Percentiles rank a stretch among this genome's conserved stretches.
Conservation (phyloP, 2,888 invertebrate species). For the Drosophila lacicola region DNA sequence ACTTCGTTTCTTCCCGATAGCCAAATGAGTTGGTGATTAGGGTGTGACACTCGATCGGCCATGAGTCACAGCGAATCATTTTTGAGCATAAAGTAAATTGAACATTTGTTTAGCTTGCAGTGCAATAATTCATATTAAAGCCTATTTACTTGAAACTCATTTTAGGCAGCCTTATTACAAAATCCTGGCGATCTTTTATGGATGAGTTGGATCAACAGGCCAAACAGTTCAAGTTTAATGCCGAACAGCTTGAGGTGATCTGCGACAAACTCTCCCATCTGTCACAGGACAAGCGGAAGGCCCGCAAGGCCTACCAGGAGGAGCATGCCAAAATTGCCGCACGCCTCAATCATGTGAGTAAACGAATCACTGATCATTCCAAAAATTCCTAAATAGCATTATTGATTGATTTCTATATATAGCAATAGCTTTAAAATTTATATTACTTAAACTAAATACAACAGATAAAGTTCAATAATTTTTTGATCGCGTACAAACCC, state of each 20-base stretch:
- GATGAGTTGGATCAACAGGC: slow-evolving; percentile 95
- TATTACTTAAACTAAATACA: no score
- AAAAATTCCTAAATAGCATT: no score
- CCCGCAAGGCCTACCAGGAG: slow-evolving; percentile 94
- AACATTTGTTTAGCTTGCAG: neutral
- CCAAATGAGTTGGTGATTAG: slow-evolving; percentile 4
- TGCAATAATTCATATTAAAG: neutral
- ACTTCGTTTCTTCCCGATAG: neutral
- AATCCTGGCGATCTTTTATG: slow-evolving; percentile 93
- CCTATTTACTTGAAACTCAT: neutral
- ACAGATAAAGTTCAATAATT: no score
- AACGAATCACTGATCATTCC: neutral
- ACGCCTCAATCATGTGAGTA: slow-evolving; percentile 91
- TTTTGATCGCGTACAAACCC: neutral
- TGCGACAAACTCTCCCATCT: slow-evolving; percentile 93
- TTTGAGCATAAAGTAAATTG: neutral
- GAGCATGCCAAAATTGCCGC: slow-evolving; percentile 93
- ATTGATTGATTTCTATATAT: no score
- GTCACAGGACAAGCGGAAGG: slow-evolving; percentile 94
- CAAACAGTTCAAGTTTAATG: slow-evolving; percentile 92
- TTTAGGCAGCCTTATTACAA: slow-evolving; percentile 88
- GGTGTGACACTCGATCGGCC: neutral
- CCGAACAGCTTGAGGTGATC: slow-evolving; percentile 93
- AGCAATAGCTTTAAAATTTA: no score
- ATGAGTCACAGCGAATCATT: slow-evolving; percentile 4